Conservation (phyloP, 2,113 vertebrate species). For the Onychostoma macrolepis region DNA sequence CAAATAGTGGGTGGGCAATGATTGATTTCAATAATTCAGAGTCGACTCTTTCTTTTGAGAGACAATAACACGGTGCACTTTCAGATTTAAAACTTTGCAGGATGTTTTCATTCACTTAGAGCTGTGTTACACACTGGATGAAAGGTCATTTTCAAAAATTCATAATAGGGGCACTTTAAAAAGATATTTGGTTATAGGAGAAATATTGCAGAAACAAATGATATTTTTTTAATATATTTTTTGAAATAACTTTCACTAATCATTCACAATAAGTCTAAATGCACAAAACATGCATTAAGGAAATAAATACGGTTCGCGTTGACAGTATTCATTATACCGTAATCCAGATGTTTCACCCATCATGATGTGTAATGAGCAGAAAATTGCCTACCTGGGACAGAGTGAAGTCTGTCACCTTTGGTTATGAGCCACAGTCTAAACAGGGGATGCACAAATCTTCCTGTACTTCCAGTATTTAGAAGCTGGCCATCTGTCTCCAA, state of each 20-base stretch:
- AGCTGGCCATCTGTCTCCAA: background rate
- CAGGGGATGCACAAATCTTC: constrained; percentile 60
- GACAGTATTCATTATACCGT: background rate
- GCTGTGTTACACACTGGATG: too few relatives aligned
- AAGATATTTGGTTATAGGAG: background rate
- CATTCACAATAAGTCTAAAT: background rate
- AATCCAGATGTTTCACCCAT: background rate
- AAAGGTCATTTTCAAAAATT: too few relatives aligned
- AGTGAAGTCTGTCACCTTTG: constrained; percentile 56
- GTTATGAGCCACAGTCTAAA: constrained; percentile 83
- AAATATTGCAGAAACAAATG: background rate
- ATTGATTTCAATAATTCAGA: too few relatives aligned
- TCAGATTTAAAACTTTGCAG: too few relatives aligned
- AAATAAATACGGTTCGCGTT: background rate
- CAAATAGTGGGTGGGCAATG: too few relatives aligned
- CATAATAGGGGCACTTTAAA: too few relatives aligned
- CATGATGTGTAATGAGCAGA: background rate
- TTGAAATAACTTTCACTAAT: background rate
- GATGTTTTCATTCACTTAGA: too few relatives aligned
- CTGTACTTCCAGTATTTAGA: background rate
- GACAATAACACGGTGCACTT: too few relatives aligned
- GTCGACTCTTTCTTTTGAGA: too few relatives aligned
- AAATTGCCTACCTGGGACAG: constrained; percentile 77
- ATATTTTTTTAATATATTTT: background rate
- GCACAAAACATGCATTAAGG: background rate